Conservation (phyloP, 1,140 invertebrate genomes). For the Thaumatotibia leucotreta region DNA sequence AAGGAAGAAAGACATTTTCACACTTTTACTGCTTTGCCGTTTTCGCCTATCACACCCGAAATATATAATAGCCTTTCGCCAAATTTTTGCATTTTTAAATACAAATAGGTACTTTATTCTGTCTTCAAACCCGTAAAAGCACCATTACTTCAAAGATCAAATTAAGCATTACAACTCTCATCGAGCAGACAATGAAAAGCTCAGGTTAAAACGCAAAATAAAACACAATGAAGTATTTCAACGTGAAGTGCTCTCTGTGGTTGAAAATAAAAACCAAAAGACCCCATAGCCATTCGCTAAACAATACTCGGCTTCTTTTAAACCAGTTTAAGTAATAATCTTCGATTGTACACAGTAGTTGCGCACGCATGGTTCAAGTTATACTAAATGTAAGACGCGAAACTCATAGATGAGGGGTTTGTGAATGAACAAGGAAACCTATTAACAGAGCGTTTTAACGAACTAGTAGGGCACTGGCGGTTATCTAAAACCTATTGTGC, state of each 20-base stretch:
- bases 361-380: not conserved
- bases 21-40: too few relatives aligned
- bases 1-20: too few relatives aligned
- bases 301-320: not conserved
- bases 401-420: not conserved
- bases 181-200: not conserved
- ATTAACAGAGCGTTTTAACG: not conserved
- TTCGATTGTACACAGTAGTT: too few relatives aligned
- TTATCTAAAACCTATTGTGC: not conserved
- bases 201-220: not conserved
- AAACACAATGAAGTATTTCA: not conserved
- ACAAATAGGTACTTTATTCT: too few relatives aligned
- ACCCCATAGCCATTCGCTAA: not conserved
- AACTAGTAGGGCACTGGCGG: not conserved
- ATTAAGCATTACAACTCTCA: not conserved
- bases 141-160: not conserved
- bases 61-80: too few relatives aligned
- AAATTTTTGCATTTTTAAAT: too few relatives aligned
- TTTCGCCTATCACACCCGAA: too few relatives aligned
- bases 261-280: not conserved
- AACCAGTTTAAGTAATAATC: too few relatives aligned
- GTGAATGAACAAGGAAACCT: not conserved
- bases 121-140: too few relatives aligned
- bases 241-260: not conserved
- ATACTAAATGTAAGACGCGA: not conserved